phyloP scores from a whole-genome alignment of 2,888 invertebrate species.

The Liodrosophila aerea region DNA sequence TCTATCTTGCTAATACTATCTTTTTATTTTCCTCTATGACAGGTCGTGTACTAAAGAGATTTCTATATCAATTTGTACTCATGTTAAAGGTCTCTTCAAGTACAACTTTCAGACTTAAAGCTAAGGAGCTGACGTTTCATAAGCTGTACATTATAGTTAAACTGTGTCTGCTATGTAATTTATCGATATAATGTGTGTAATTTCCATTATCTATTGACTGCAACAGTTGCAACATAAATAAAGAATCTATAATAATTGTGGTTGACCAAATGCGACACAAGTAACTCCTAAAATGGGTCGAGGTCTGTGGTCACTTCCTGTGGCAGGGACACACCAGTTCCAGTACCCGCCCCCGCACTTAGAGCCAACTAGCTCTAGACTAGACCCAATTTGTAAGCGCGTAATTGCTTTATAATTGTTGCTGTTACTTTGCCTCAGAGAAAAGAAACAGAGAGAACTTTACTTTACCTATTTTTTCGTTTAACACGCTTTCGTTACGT shows the following conservation, averaged over 20 bases:
- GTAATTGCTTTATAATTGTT: slow-evolving; percentile 65
- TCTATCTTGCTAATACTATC: too few relatives aligned
- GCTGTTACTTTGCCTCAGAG: slow-evolving; percentile 15
- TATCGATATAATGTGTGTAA: slow-evolving; percentile 15
- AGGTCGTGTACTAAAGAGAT: too few relatives aligned
- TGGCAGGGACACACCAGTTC: neutral
- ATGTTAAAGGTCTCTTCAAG: too few relatives aligned
- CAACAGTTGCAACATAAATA: slow-evolving; percentile 4
- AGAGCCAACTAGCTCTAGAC: too few relatives aligned
- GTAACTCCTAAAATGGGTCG: slow-evolving; percentile 40
- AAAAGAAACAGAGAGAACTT: neutral
- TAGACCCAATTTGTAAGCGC: slow-evolving; percentile 14
- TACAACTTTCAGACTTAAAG: too few relatives aligned
- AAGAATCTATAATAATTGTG: slow-evolving; percentile 7
- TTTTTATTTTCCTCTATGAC: too few relatives aligned
- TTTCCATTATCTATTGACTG: too few relatives aligned
- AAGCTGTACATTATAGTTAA: too few relatives aligned
- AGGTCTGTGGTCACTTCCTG: slow-evolving; percentile 35
- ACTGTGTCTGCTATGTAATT: too few relatives aligned
- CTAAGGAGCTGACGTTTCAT: too few relatives aligned
- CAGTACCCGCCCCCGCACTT: neutral
- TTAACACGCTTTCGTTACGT: slow-evolving; percentile 48
- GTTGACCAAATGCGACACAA: slow-evolving; percentile 38
- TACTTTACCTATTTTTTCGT: slow-evolving; percentile 32
- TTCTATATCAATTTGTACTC: too few relatives aligned